Evolutionary conservation across 1,140 invertebrate genomes (phyloP).

Genomic region (Pachyrhynchus sulphureomaculatus): DNA sequence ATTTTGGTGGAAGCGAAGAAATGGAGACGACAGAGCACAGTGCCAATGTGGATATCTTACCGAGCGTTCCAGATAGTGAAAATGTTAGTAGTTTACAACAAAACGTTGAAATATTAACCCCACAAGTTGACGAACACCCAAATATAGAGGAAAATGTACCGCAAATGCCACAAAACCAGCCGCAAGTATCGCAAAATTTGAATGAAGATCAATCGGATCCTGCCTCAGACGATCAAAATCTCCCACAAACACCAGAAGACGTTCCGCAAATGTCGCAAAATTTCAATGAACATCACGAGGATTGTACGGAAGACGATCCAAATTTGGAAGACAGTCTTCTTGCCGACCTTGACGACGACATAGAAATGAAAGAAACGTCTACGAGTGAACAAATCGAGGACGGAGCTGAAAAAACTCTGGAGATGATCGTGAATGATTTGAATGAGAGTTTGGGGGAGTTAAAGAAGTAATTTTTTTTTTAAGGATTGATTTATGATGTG

Average conservation of each 20-base stretch:
- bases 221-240: too few species aligned
- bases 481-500: too few species aligned
- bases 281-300: background rate
- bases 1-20: background rate
- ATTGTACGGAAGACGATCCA: background rate
- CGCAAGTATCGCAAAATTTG: background rate
- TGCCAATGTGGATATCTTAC: too few species aligned
- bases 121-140: too few species aligned
- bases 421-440: slow-evolving; percentile 34
- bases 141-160: too few species aligned
- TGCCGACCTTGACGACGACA: slow-evolving; percentile 13
- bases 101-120: background rate
- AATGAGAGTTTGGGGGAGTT: slow-evolving; percentile 26
- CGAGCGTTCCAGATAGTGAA: too few species aligned
- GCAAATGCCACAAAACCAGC: background rate
- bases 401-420: slow-evolving; percentile 29
- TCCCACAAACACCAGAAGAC: background rate
- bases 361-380: background rate
- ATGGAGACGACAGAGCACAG: background rate
- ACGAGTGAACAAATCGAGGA: background rate
- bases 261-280: background rate
- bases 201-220: background rate
- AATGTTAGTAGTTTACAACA: background rate
- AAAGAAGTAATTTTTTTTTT: slow-evolving; percentile 4
- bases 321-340: slow-evolving; percentile 8